Percentiles rank a stretch among this genome's conserved stretches.
Conservation (phyloP, 2,797 vertebrate genomes). For the Borostomias antarcticus region DNA sequence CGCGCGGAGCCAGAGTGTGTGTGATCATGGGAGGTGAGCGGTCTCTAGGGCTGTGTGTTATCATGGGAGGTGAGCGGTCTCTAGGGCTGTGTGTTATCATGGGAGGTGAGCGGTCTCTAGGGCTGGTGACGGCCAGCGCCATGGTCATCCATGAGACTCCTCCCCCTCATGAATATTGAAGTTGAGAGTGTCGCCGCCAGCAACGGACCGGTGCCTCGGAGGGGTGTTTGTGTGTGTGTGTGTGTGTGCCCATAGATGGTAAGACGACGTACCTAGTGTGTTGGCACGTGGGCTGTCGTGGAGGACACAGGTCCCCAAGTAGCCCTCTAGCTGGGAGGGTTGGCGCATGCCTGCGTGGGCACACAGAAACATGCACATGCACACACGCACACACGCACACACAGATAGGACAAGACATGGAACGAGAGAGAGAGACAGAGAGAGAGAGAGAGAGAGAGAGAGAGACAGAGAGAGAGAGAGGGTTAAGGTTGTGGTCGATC, state of each 20-base stretch:
- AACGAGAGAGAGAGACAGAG: constrained; percentile 45
- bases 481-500: not conserved
- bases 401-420: constrained; percentile 18
- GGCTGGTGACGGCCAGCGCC: too few relatives aligned
- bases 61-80: constrained; percentile 22
- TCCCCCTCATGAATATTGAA: constrained; percentile 49
- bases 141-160: not conserved
- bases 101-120: constrained; percentile 20
- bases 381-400: constrained; percentile 39
- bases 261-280: constrained; percentile 77
- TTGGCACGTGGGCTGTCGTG: constrained; percentile 83
- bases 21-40: constrained; percentile 32
- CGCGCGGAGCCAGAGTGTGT: constrained; percentile 34
- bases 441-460: constrained; percentile 27
- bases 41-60: constrained; percentile 27
- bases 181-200: constrained; percentile 21
- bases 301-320: constrained; percentile 84
- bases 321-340: constrained; percentile 84
- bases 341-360: constrained; percentile 78
- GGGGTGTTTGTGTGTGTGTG: constrained; percentile 15
- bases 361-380: constrained; percentile 20
- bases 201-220: constrained; percentile 36
- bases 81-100: constrained; percentile 30
- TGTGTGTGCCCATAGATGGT: constrained; percentile 39
- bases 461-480: constrained; percentile 40